Percentiles rank a stretch among this genome's conserved stretches.
Evolutionary conservation across 1,140 invertebrate species (phyloP).

Genomic region (Pachypeltis micranthus): DNA sequence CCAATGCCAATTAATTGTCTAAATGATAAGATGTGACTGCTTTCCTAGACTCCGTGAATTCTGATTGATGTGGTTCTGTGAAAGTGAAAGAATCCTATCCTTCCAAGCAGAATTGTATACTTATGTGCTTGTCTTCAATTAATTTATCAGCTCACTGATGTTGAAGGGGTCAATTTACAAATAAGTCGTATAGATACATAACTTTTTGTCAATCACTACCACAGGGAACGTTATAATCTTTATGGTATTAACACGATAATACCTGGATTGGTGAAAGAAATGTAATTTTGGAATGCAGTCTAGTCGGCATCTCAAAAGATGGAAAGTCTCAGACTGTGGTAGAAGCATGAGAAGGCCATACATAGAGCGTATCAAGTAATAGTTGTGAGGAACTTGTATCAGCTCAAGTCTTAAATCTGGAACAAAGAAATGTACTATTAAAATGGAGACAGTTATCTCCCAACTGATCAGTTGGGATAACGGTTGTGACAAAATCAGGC

Average conservation of each 20-base stretch:
- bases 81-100: too few species aligned
- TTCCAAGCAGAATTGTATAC: too few species aligned
- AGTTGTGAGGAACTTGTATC: slow-evolving; percentile 63
- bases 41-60: too few species aligned
- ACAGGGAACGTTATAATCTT: too few species aligned
- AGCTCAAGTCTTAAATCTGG: slow-evolving; percentile 84
- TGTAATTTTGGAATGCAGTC: slow-evolving; percentile 69
- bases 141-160: not conserved
- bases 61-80: too few species aligned
- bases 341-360: slow-evolving; percentile 95
- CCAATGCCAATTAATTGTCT: too few species aligned
- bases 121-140: not conserved
- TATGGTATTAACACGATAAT: too few species aligned
- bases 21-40: too few species aligned
- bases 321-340: slow-evolving; percentile 93
- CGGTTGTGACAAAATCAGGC: not conserved
- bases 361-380: slow-evolving; percentile 70
- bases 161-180: not conserved
- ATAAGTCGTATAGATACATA: not conserved
- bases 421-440: slow-evolving; percentile 27
- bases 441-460: not conserved
- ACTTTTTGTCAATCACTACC: too few species aligned
- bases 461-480: not conserved
- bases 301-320: slow-evolving; percentile 71
- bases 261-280: slow-evolving; percentile 28